Percentiles rank a stretch among this genome's conserved stretches.
Evolutionary conservation across 2,113 vertebrate genomes (phyloP).

Genomic region (Verasper variegatus): DNA sequence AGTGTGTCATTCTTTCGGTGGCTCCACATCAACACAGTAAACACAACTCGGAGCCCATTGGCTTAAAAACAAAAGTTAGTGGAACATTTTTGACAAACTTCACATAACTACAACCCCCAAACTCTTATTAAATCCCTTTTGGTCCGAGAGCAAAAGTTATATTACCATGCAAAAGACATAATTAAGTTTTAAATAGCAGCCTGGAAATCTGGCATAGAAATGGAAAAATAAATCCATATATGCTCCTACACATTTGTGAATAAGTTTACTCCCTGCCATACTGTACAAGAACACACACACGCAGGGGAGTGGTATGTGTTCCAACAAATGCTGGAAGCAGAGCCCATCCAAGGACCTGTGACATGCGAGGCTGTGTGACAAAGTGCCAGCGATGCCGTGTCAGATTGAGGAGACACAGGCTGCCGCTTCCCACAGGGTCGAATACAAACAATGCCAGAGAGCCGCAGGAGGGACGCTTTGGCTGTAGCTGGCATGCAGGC

Average conservation of each 20-base stretch:
- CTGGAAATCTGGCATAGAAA: too few relatives aligned
- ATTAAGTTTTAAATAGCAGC: too few relatives aligned
- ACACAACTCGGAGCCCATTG: not conserved
- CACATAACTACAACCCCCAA: not conserved
- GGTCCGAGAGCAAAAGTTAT: not conserved
- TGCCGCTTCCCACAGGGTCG: slow-evolving; percentile 64
- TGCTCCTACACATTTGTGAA: not conserved
- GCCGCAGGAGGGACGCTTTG: slow-evolving; percentile 41
- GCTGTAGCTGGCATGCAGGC: slow-evolving; percentile 25
- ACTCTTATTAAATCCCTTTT: not conserved
- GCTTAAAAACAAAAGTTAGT: too few relatives aligned
- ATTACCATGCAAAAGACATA: not conserved
- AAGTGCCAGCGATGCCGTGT: slow-evolving; percentile 63
- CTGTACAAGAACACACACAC: slow-evolving; percentile 8
- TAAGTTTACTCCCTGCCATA: slow-evolving; percentile 2
- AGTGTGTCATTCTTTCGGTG: slow-evolving; percentile 28
- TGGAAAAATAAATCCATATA: not conserved
- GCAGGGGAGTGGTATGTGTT: slow-evolving; percentile 16
- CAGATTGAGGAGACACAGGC: slow-evolving; percentile 68
- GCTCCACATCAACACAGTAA: slow-evolving; percentile 29
- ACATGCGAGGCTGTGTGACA: slow-evolving; percentile 53
- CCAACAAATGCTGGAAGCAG: slow-evolving; percentile 34
- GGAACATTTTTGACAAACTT: not conserved
- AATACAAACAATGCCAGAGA: slow-evolving; percentile 45
- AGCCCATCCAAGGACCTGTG: slow-evolving; percentile 51